A percentile compares a stretch with the other conserved stretches of the same genome.
Conservation (phyloP, 2,888 invertebrate species). For the Antheraea assamensis region DNA sequence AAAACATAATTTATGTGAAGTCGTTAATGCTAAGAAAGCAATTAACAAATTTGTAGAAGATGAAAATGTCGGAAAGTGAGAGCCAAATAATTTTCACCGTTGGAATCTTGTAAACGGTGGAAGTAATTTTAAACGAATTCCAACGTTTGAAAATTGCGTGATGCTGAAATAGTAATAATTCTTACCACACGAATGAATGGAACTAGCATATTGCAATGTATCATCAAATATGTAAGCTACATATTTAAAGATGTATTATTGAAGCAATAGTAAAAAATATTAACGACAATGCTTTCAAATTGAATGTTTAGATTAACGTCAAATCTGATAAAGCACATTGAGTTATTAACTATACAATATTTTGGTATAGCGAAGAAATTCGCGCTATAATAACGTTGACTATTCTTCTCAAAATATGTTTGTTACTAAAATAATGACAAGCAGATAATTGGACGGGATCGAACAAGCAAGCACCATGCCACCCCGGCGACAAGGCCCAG, state of each 20-base stretch:
- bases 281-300: neutral
- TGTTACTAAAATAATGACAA: too few species aligned
- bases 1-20: neutral
- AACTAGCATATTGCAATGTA: slow-evolving; percentile 30
- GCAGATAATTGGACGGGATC: too few species aligned
- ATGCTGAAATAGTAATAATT: slow-evolving; percentile 45
- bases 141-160: slow-evolving; percentile 45
- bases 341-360: too few species aligned
- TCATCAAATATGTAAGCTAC: slow-evolving; percentile 24
- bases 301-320: neutral
- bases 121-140: slow-evolving; percentile 51
- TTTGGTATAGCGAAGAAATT: too few species aligned
- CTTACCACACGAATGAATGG: slow-evolving; percentile 40
- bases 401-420: too few species aligned
- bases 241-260: neutral
- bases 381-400: too few species aligned
- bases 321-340: neutral
- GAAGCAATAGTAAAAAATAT: neutral
- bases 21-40: slow-evolving; percentile 13
- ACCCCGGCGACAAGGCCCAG: too few species aligned
- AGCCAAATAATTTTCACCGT: slow-evolving; percentile 39
- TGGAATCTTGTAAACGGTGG: slow-evolving; percentile 42
- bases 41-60: slow-evolving; percentile 30
- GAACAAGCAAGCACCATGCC: too few species aligned
- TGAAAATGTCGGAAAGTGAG: slow-evolving; percentile 34